A percentile compares a stretch with the other conserved stretches of the same genome.
These are phyloP conservation scores for Apis mellifera DNA, from an alignment of 1,140 invertebrate genomes.

Conservation along the genomic window Amel_HAv3.1 CM009940.2:9955001-9955500, in stretches of 20 bases:
- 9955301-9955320: background rate
- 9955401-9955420: background rate
- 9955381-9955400: background rate
- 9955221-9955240: conserved; percentile 22
- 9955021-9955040: background rate
- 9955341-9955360: too few species aligned
- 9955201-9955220: conserved; percentile 23
- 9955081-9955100: background rate
- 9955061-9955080: too few species aligned
- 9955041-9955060: background rate
- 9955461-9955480: background rate
- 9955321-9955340: background rate
- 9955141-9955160: background rate
- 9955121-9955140: background rate
- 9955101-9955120: conserved; percentile 29
- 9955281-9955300: background rate
- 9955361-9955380: background rate
- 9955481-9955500: background rate
- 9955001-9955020: background rate
- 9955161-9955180: conserved; percentile 27
- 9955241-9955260: conserved; percentile 20
- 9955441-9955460: background rate
- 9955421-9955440: background rate
- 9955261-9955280: conserved; percentile 17
- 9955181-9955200: conserved; percentile 31